These are phyloP conservation scores for Scaptodrosophila lebanonensis DNA, from an alignment of 1,140 invertebrate genomes.

Conservation along the genomic window DNA sequence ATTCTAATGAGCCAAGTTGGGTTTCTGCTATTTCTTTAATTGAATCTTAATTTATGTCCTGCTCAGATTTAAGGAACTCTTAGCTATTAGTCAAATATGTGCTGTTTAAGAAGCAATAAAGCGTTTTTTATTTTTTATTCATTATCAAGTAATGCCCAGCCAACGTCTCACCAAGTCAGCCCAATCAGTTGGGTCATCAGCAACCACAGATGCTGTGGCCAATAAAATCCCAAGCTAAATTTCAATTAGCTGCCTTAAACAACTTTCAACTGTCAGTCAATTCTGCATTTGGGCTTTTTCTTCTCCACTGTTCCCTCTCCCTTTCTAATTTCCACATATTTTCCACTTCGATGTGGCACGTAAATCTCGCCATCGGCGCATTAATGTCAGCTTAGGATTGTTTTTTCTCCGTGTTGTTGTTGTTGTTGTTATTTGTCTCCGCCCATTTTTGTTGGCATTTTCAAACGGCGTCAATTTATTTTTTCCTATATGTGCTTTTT, in stretches of 20 bases:
- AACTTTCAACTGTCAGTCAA: slow-evolving; percentile 19
- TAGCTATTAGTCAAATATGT: too few species aligned
- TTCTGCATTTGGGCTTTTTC: neutral
- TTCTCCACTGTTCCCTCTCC: slow-evolving; percentile 3
- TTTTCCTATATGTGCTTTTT: slow-evolving; percentile 9
- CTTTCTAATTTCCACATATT: slow-evolving; percentile 15
- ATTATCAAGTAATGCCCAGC: too few species aligned
- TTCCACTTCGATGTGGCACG: slow-evolving; percentile 12
- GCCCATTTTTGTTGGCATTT: slow-evolving; percentile 23
- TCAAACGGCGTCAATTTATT: slow-evolving; percentile 32
- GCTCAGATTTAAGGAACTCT: too few species aligned
- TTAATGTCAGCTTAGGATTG: slow-evolving; percentile 57
- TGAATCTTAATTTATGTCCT: too few species aligned
- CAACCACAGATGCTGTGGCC: too few species aligned
- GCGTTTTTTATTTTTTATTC: too few species aligned
- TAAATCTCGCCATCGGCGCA: too few species aligned
- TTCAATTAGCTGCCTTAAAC: slow-evolving; percentile 20
- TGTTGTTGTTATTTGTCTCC: neutral
- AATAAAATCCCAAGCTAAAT: slow-evolving; percentile 16
- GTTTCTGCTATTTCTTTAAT: too few species aligned
- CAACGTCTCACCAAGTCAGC: too few species aligned
- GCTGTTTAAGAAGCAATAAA: too few species aligned
- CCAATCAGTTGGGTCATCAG: too few species aligned
- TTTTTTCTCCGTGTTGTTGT: slow-evolving; percentile 8
- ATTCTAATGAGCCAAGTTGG: too few species aligned